phyloP scores from a whole-genome alignment of 2,113 vertebrate genomes.

The Coptodon bakossiorum region DNA sequence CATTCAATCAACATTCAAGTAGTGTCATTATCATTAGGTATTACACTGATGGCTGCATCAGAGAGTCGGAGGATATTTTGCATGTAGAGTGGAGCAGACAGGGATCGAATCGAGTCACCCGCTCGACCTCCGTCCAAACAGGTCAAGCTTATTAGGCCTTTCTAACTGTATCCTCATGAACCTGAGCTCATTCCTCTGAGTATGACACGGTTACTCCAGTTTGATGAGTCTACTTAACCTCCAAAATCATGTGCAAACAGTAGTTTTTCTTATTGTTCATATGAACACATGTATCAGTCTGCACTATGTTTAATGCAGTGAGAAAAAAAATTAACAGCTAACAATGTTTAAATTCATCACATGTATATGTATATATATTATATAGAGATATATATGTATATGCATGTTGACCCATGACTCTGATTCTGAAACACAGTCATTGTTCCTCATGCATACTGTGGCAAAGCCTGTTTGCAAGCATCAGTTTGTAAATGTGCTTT shows the following conservation, averaged over 20 bases:
- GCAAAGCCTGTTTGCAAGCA: not conserved
- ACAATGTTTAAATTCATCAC: not conserved
- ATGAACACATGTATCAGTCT: not conserved
- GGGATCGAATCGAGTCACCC: accelerated
- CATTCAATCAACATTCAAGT: not conserved
- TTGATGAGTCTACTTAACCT: not conserved
- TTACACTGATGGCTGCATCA: not conserved
- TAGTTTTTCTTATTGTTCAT: not conserved
- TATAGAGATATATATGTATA: not conserved
- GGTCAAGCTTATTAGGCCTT: not conserved
- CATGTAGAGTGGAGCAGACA: not conserved
- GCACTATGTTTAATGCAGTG: not conserved
- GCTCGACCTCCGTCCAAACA: not conserved
- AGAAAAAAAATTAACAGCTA: not conserved
- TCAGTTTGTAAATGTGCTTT: not conserved
- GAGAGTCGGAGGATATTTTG: not conserved
- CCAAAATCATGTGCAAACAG: not conserved
- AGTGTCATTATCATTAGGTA: not conserved
- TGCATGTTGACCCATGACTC: not conserved
- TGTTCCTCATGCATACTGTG: not conserved
- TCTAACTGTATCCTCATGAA: not conserved
- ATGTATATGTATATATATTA: not conserved
- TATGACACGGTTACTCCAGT: not conserved
- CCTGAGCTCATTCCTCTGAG: not conserved
- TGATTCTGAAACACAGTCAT: not conserved